Evolutionary conservation across 2,888 invertebrate genomes (phyloP).

Genomic region (Athalia rosae): DNA sequence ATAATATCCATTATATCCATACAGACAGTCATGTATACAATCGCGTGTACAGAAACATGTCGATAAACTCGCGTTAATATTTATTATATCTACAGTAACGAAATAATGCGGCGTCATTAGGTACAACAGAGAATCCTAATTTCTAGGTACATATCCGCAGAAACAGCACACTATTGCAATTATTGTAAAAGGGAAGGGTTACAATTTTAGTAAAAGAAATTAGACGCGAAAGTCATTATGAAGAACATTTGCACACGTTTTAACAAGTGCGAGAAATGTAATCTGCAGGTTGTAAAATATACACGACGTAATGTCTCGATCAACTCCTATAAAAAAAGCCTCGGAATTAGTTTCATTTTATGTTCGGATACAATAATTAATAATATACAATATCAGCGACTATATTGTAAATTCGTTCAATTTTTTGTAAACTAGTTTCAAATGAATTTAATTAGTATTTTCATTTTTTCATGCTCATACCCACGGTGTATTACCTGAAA

Average conservation of each 20-base stretch:
- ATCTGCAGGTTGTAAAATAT: too few species aligned
- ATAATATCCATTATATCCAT: conserved; percentile 14
- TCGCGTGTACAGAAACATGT: conserved; percentile 34
- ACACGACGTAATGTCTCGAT: neutral
- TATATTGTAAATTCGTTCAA: neutral
- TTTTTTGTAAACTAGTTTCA: neutral
- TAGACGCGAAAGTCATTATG: neutral
- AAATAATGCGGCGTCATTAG: conserved; percentile 11
- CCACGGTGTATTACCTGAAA: neutral
- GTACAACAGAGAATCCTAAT: conserved; percentile 20
- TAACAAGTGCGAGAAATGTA: conserved; percentile 27
- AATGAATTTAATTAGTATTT: neutral
- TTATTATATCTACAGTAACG: conserved; percentile 28
- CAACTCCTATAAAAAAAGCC: neutral
- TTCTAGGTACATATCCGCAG: conserved; percentile 3
- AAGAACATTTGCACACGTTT: conserved; percentile 33
- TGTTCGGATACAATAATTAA: neutral
- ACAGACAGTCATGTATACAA: conserved; percentile 34
- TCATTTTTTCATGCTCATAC: neutral
- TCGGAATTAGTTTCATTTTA: neutral
- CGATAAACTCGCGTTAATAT: conserved; percentile 26
- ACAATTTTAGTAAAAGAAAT: neutral
- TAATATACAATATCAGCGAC: neutral
- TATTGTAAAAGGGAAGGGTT: conserved; percentile 10
- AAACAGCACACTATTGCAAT: neutral